These are phyloP conservation scores for Lepidostoma basale DNA, from an alignment of 1,140 invertebrate species.

Conservation along the genomic window DNA sequence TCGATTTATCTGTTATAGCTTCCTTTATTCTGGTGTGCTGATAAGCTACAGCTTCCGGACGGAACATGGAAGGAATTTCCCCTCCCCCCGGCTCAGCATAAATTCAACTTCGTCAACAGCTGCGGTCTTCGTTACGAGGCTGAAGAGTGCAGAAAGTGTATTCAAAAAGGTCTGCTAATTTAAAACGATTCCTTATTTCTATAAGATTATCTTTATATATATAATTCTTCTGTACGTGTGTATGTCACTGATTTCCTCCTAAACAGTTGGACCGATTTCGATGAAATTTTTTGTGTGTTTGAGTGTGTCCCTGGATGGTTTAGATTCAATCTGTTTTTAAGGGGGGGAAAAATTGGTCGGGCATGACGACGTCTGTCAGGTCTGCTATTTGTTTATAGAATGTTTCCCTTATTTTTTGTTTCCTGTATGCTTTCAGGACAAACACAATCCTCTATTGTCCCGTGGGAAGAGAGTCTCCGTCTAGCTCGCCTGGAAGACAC, in stretches of 20 bases:
- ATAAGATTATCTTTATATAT: too few species aligned
- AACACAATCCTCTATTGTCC: conserved; percentile 66
- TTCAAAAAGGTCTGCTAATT: conserved; percentile 69
- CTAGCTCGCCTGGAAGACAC: conserved; percentile 71
- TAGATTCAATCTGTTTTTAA: too few species aligned
- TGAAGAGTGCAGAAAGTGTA: conserved; percentile 71
- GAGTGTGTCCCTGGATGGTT: too few species aligned
- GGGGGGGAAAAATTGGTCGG: too few species aligned
- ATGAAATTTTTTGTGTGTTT: too few species aligned
- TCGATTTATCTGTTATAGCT: conserved; percentile 44
- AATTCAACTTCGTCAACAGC: conserved; percentile 71
- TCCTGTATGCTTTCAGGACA: conserved; percentile 60
- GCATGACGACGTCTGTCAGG: too few species aligned
- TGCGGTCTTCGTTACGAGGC: conserved; percentile 76
- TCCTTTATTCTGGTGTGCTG: conserved; percentile 53
- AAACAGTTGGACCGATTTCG: too few species aligned
- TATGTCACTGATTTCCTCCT: too few species aligned
- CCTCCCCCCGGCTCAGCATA: conserved; percentile 60
- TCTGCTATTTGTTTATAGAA: too few species aligned
- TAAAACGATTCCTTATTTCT: too few species aligned
- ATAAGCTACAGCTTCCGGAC: conserved; percentile 51
- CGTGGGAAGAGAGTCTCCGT: conserved; percentile 67
- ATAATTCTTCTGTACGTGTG: too few species aligned
- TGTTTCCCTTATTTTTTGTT: too few species aligned
- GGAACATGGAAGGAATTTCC: conserved; percentile 60